These are phyloP conservation scores for Drosophila repleta DNA, from an alignment of 1,140 invertebrate genomes.

Conservation along the genomic window DNA sequence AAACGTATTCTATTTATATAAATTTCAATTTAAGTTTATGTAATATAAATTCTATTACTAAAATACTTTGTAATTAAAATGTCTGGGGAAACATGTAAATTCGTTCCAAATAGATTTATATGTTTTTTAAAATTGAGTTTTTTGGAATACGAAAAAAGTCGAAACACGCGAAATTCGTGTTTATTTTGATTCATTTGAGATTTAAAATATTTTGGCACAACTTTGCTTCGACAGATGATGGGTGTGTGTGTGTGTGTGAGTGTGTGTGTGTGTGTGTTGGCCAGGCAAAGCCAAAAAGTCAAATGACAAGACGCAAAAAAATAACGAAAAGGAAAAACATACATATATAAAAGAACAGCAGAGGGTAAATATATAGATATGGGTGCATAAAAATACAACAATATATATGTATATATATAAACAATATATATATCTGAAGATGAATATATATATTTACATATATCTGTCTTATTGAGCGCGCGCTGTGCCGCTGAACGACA, in stretches of 20 bases:
- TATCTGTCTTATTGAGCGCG: constrained; percentile 19
- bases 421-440: constrained; percentile 15
- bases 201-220: constrained; percentile 32
- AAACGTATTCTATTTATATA: too few relatives aligned
- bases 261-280: constrained; percentile 37
- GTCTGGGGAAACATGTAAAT: too few relatives aligned
- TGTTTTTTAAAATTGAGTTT: neutral
- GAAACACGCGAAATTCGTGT: neutral
- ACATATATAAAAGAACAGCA: constrained; percentile 7
- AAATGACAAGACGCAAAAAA: constrained; percentile 63
- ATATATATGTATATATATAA: constrained; percentile 21
- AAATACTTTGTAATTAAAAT: too few relatives aligned
- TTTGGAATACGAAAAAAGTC: neutral
- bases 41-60: too few relatives aligned
- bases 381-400: constrained; percentile 26
- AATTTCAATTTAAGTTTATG: too few relatives aligned
- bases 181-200: constrained; percentile 21
- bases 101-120: too few relatives aligned
- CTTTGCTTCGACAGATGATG: constrained; percentile 26
- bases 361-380: constrained; percentile 24
- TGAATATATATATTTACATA: constrained; percentile 11
- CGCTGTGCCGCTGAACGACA: constrained; percentile 43
- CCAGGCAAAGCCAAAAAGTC: constrained; percentile 64
- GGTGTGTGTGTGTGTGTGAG: constrained; percentile 2
- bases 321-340: constrained; percentile 3